Evolutionary conservation across 2,888 invertebrate genomes (phyloP).

Genomic region (Candidula unifasciata): DNA sequence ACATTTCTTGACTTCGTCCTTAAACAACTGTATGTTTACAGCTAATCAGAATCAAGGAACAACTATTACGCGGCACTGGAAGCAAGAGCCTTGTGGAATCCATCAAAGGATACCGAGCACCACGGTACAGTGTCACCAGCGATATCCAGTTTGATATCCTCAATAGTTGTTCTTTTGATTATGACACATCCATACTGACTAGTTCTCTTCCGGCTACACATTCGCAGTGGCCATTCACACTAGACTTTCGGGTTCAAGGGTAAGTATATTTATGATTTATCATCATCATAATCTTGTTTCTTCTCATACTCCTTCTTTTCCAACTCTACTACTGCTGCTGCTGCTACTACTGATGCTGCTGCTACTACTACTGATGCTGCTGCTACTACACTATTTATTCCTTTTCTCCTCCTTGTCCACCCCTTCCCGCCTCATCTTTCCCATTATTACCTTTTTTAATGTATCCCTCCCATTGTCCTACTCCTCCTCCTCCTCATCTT

Average conservation of each 20-base stretch:
- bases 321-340: neutral
- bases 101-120: conserved; percentile 92
- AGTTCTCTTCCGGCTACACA: conserved; percentile 89
- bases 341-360: neutral
- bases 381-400: conserved; percentile 12
- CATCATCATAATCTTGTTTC: too few species aligned
- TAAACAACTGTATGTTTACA: neutral
- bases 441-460: neutral
- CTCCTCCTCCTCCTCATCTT: too few species aligned
- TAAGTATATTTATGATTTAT: neutral
- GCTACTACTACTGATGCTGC: neutral
- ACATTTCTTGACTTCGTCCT: too few species aligned
- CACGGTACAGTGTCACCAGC: conserved; percentile 90
- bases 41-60: too few species aligned
- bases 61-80: too few species aligned
- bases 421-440: neutral
- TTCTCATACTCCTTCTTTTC: too few species aligned
- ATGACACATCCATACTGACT: conserved; percentile 93
- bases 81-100: neutral
- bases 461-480: neutral
- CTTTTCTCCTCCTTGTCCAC: neutral
- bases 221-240: conserved; percentile 94
- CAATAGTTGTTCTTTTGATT: conserved; percentile 94
- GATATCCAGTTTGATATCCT: conserved; percentile 93
- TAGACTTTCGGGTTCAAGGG: conserved; percentile 83